Evolutionary conservation across 64 coral and sea anemone species (phyloP), one percentile per base, ranked within the genome.

Genomic region (Stichodactyla helianthus): DNA sequence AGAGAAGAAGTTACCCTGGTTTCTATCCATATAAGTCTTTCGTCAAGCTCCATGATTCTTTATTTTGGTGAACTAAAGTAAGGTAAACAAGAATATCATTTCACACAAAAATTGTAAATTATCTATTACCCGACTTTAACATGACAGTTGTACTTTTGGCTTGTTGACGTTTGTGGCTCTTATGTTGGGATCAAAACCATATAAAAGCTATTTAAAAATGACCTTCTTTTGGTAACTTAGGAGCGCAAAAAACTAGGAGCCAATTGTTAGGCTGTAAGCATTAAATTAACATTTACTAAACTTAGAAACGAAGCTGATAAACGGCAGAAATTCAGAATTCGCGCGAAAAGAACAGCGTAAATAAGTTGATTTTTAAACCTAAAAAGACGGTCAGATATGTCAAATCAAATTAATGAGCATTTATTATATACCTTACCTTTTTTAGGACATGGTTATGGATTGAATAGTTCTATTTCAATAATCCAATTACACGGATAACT

Each of bases 11-110:
- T 94, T 54, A 98, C 95, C 52, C 95, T 52, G 28, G 88, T 98
- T 59, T 98, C 96, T 89, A 98, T 98, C 96, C 96, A 98, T 19
- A 93, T 81, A 14, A 98, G 55, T 31, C 96, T 89, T 76, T 98
- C 96, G 19, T 98, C 96, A 56, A 98, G 77, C 86, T 98, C 96
- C 96, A 98, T 98, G 18, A 55, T 79, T 91, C 53, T 58, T 13
- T 87, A 60, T 4, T 82, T 11, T 77, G 22, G 0, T 82, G 54
- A 52, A 11, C 83, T 22, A 86, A 12, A 54, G 51, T 71, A 63
- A 50, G 26, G 58, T 50, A 62, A 60, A 52, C 50, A 52, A 54
- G 12, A 74, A 74, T 11, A 27, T 74, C 23, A n/a, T 74, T 31
- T 4, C 22, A 5, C 10, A 31, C 9, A 74, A 13, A 26, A 9